Evolutionary conservation across 2,113 vertebrate species (phyloP).

Genomic region (Microcebus jonahi): DNA sequence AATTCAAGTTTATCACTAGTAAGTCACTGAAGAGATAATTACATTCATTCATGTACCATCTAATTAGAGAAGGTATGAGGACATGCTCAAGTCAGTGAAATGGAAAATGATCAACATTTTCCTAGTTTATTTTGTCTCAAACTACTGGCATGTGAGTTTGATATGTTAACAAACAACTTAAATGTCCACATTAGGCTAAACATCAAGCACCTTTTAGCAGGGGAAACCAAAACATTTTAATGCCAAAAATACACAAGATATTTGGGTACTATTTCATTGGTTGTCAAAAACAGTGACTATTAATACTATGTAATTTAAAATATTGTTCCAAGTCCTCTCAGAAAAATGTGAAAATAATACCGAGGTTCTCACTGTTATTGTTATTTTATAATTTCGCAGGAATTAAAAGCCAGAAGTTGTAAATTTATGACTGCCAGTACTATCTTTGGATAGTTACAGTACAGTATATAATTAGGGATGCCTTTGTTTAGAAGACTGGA

Average conservation of each 20-base stretch:
- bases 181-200: constrained; percentile 14
- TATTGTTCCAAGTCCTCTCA: constrained; percentile 69
- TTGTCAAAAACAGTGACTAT: constrained; percentile 46
- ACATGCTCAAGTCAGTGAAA: constrained; percentile 1
- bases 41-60: not conserved
- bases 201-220: constrained; percentile 41
- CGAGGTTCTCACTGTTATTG: constrained; percentile 41
- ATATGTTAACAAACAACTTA: not conserved
- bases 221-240: constrained; percentile 60
- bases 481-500: constrained; percentile 57
- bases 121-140: constrained; percentile 47
- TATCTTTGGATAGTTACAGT: constrained; percentile 63
- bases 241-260: constrained; percentile 40
- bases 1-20: constrained; percentile 26
- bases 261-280: constrained; percentile 25
- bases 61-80: constrained; percentile 31
- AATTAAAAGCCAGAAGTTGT: constrained; percentile 63
- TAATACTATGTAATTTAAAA: constrained; percentile 67
- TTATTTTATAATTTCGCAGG: constrained; percentile 62
- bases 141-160: not conserved
- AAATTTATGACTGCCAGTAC: constrained; percentile 48
- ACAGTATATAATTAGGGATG: constrained; percentile 47
- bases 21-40: not conserved
- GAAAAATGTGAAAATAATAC: constrained; percentile 73
- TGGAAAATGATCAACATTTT: constrained; percentile 28